Percentiles rank a stretch among this genome's conserved stretches.
Conservation (phyloP, 2,113 vertebrate species). For the Ophthalmolycus amberensis region DNA sequence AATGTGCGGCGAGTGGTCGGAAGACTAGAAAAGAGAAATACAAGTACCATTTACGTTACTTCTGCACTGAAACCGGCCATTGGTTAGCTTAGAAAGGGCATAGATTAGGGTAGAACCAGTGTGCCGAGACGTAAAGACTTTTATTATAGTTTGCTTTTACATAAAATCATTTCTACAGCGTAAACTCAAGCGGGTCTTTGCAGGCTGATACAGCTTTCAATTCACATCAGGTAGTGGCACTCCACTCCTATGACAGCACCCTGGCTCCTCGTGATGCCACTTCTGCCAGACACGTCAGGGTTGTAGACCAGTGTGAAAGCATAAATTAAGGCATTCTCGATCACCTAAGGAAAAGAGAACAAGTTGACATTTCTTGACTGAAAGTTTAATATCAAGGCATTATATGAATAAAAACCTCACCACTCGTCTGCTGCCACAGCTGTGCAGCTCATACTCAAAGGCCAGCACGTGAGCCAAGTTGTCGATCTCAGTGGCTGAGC, state of each 20-base stretch:
- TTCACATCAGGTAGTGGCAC: conserved; percentile 62
- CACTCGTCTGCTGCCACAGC: conserved; percentile 54
- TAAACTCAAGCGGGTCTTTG: not conserved
- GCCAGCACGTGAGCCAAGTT: conserved; percentile 35
- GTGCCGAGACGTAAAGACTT: not conserved
- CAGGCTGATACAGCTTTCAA: not conserved
- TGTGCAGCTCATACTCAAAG: conserved; percentile 63
- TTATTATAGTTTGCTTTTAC: not conserved
- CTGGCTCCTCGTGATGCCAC: conserved; percentile 42
- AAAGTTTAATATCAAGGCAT: too few relatives aligned
- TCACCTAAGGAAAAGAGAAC: conserved; percentile 33
- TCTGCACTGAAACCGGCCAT: too few relatives aligned
- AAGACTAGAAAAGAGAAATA: too few relatives aligned
- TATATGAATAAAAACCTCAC: conserved; percentile 24
- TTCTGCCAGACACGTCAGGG: conserved; percentile 14
- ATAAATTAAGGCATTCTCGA: conserved; percentile 44
- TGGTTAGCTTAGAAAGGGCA: too few relatives aligned
- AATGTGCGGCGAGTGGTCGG: too few relatives aligned
- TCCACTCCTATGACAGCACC: conserved; percentile 41
- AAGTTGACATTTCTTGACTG: fast-evolving
- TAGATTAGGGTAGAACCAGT: not conserved
- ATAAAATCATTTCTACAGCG: not conserved
- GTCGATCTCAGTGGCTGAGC: conserved; percentile 49
- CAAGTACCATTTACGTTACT: too few relatives aligned
- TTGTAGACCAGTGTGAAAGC: conserved; percentile 60